These are phyloP conservation scores for Phaethon lepturus DNA, from an alignment of 2,113 vertebrate species.

Conservation along the genomic window DNA sequence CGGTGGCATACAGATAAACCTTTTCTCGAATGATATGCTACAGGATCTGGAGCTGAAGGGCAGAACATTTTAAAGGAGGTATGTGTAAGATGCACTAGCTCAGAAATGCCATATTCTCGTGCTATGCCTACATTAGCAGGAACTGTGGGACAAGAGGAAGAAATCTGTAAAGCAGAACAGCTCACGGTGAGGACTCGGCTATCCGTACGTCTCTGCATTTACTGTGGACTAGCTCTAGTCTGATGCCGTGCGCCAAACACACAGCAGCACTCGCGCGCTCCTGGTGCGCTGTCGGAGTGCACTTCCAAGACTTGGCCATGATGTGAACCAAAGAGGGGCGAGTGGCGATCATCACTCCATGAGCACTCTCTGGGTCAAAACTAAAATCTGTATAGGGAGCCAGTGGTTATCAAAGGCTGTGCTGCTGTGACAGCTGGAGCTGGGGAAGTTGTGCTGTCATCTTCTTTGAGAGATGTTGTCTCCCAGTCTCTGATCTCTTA, in stretches of 20 bases:
- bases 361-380: not conserved
- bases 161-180: not conserved
- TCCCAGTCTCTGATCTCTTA: not conserved
- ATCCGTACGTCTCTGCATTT: not conserved
- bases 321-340: not conserved
- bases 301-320: not conserved
- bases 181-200: not conserved
- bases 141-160: not conserved
- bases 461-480: not conserved
- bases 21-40: not conserved
- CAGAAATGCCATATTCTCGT: not conserved
- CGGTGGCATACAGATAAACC: not conserved
- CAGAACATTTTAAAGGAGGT: not conserved
- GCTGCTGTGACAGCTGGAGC: not conserved
- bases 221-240: not conserved
- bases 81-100: not conserved
- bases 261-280: not conserved
- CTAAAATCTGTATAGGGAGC: not conserved
- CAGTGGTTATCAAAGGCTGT: not conserved
- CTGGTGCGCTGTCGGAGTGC: rapidly evolving
- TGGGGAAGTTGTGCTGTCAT: rapidly evolving
- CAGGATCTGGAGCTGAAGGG: not conserved
- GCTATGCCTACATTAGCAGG: not conserved
- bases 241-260: rapidly evolving
- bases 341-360: not conserved